Percentiles rank a stretch among this genome's conserved stretches.
Conservation (phyloP, 2,797 vertebrate genomes). For the Salarias fasciatus region DNA sequence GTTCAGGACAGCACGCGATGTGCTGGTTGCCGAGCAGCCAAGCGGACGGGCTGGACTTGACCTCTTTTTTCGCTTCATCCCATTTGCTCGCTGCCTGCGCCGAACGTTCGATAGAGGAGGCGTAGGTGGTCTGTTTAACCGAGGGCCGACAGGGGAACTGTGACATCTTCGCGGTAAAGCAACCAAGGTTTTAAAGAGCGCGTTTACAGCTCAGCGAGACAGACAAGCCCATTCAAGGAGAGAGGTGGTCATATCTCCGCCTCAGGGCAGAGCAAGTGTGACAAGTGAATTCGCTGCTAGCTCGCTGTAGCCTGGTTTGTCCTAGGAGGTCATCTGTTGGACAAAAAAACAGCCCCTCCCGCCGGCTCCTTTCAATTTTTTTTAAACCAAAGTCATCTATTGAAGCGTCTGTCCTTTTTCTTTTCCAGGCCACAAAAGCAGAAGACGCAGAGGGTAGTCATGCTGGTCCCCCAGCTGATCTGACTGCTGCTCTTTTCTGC, state of each 20-base stretch:
- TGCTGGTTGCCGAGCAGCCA: conserved; percentile 68
- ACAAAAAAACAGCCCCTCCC: conserved; percentile 22
- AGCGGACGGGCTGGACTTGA: conserved; percentile 59
- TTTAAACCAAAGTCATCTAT: conserved; percentile 1
- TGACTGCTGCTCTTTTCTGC: conserved; percentile 61
- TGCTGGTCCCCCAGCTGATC: conserved; percentile 52
- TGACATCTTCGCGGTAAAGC: conserved; percentile 56
- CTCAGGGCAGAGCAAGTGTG: conserved; percentile 41
- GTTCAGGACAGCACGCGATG: conserved; percentile 62
- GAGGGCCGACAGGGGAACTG: conserved; percentile 47
- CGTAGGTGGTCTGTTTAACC: conserved; percentile 56
- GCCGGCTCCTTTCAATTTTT: not conserved
- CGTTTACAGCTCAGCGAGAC: conserved; percentile 18
- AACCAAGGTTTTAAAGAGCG: conserved; percentile 45
- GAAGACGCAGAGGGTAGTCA: conserved; percentile 10
- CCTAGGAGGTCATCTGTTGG: conserved; percentile 51
- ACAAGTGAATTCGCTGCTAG: conserved; percentile 46
- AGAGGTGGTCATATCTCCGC: conserved; percentile 51
- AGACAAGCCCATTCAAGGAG: conserved; percentile 24
- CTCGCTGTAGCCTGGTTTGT: conserved; percentile 51
- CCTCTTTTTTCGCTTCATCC: conserved; percentile 60
- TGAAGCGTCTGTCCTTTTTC: conserved; percentile 1
- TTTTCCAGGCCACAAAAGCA: conserved; percentile 19
- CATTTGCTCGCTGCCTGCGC: conserved; percentile 58
- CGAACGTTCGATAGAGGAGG: conserved; percentile 46